Base-by-base conservation (phyloP, 2,113 vertebrate species). In the Pachyramphus minor region DNA sequence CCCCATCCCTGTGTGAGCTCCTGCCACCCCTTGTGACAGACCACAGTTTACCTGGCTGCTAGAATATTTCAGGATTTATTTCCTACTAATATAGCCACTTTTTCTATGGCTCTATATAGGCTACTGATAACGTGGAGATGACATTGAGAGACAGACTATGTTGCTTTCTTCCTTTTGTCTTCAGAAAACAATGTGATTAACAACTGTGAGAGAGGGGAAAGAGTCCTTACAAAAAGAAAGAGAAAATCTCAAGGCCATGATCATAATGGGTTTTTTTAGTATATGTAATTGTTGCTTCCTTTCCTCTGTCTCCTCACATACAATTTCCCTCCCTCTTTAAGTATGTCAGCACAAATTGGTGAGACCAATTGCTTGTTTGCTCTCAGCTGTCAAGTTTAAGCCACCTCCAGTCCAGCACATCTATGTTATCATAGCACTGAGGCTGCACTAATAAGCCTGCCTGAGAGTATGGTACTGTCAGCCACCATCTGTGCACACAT, bases 381-480 rank as follows among this genome's bases (percentile, higher is more conserved):
- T 60, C n/a, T 85, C 71, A 73, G 67, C 71, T 94, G 82, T 77
- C 53, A 62, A 33, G 41, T 23, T 15, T 44, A 78, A 96, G 62
- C 37, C 69, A 79, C 52, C 69, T 76, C 53, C 41, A 77, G 63
- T 14, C 67, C 94, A 60, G 85, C 41, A 93, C 45, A 83, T 79
- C 78, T 76, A 37, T 50, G 53, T 76, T 85, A 80, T 64, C 44
- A 18, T 19, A 45, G 67, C 82, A 91, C 74, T 73, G 81, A 85
- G 74, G 84, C 92, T 95, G 84, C 93, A 82, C 82, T 93, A 85
- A 91, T 85, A 82, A 95, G 71, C 62, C 90, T 78, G 66, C 81
- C 74, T 88, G 62, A 83, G 78, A 88, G 44, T 53, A 21, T 33
- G 58, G 71, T 90, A 80, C 78, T 69, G 82, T 76, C 85, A 88